These are phyloP conservation scores for Ctenochaetus hawaiiensis DNA, from an alignment of 2,797 vertebrate genomes.

Conservation along the genomic window DNA sequence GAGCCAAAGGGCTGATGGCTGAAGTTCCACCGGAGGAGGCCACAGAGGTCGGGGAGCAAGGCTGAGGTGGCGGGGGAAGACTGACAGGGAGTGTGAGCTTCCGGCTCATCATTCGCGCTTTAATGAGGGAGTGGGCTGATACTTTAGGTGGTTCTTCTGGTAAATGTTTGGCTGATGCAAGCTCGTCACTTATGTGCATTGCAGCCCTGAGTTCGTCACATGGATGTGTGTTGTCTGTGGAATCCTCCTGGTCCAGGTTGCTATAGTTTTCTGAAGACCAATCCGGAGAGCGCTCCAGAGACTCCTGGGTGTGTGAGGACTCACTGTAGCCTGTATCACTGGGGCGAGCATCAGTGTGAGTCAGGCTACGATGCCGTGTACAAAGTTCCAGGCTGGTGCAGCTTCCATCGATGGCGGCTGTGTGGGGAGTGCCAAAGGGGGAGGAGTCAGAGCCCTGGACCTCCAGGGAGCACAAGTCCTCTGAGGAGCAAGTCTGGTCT, in stretches of 20 bases:
- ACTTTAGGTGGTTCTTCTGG: constrained; percentile 78
- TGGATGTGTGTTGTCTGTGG: constrained; percentile 64
- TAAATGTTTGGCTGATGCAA: constrained; percentile 81
- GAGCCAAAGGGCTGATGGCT: constrained; percentile 77
- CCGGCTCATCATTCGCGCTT: constrained; percentile 80
- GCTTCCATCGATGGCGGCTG: constrained; percentile 79
- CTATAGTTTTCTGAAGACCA: constrained; percentile 87
- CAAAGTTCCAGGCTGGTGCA: constrained; percentile 85
- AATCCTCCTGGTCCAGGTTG: constrained; percentile 79
- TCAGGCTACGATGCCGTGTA: constrained; percentile 66
- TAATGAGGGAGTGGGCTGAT: constrained; percentile 73
- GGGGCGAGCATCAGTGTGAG: constrained; percentile 62
- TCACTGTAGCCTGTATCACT: constrained; percentile 77
- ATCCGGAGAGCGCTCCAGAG: constrained; percentile 82
- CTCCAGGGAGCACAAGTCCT: constrained; percentile 90
- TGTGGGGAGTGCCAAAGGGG: constrained; percentile 80
- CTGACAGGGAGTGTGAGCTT: constrained; percentile 83
- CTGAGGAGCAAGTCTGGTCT: constrained; percentile 88
- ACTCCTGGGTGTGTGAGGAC: constrained; percentile 84
- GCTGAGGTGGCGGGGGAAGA: constrained; percentile 78
- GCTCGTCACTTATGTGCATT: constrained; percentile 79
- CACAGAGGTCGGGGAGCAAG: constrained; percentile 80
- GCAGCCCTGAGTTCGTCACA: constrained; percentile 73
- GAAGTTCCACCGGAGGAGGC: constrained; percentile 78
- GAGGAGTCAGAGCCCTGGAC: constrained; percentile 90